A percentile compares a stretch with the other conserved stretches of the same genome.
These are phyloP conservation scores for Porites evermanni DNA, from an alignment of 92 coral and sea anemone genomes.

Conservation along the genomic window DNA sequence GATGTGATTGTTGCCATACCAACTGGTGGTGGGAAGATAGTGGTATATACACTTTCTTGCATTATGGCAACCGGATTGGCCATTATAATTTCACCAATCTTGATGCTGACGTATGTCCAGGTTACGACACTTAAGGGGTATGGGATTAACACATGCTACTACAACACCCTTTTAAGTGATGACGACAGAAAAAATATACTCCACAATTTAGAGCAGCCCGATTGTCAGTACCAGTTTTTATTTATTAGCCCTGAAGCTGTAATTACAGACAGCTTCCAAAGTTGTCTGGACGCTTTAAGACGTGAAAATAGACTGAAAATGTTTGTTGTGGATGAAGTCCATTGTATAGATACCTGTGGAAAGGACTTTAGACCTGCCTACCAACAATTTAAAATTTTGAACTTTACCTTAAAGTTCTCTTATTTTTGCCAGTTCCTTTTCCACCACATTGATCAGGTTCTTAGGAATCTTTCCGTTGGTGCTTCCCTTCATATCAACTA, in stretches of 20 bases:
- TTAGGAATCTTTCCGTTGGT: not conserved
- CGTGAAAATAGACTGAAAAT: not conserved
- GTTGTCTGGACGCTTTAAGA: slow-evolving; percentile 19
- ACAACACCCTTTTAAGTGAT: slow-evolving; percentile 30
- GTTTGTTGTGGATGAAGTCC: slow-evolving; percentile 37
- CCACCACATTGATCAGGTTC: slow-evolving; percentile 14
- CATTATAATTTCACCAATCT: slow-evolving; percentile 37
- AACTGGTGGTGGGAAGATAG: slow-evolving; percentile 64
- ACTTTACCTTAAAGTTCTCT: slow-evolving; percentile 36
- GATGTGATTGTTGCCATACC: slow-evolving; percentile 45
- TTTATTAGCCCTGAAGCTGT: slow-evolving; percentile 52
- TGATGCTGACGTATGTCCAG: slow-evolving; percentile 47
- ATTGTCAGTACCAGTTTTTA: slow-evolving; percentile 43
- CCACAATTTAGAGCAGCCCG: slow-evolving; percentile 35
- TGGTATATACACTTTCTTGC: slow-evolving; percentile 37
- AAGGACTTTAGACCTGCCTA: slow-evolving; percentile 57
- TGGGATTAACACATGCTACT: slow-evolving; percentile 51
- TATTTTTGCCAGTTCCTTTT: slow-evolving; percentile 7
- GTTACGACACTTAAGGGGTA: slow-evolving; percentile 32
- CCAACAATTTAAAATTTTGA: slow-evolving; percentile 27
- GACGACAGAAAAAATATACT: slow-evolving; percentile 40
- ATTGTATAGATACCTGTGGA: slow-evolving; percentile 61
- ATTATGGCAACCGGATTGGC: slow-evolving; percentile 40
- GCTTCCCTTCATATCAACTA: not conserved
- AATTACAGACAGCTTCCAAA: slow-evolving; percentile 34